These are phyloP conservation scores for Sebastes itinus DNA, from an alignment of 2,797 vertebrate genomes.

Conservation along the genomic window DNA sequence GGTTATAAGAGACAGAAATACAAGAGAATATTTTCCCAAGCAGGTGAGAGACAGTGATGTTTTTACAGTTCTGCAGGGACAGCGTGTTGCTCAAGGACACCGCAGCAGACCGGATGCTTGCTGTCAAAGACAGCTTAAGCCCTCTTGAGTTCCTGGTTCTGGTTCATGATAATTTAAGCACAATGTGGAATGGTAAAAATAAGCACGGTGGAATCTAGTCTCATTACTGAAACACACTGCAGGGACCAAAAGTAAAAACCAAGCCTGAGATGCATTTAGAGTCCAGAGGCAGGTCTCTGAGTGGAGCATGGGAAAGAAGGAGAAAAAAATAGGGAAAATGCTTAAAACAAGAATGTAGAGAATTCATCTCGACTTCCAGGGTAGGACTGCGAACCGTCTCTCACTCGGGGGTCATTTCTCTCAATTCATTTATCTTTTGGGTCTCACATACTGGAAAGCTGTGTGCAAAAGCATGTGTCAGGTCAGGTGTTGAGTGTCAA, in stretches of 20 bases:
- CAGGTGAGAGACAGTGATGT: background rate
- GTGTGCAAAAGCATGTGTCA: background rate
- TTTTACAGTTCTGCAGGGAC: slow-evolving; percentile 8
- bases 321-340: background rate
- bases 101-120: slow-evolving; percentile 2
- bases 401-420: background rate
- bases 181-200: background rate
- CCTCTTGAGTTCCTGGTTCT: slow-evolving; percentile 10
- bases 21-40: background rate
- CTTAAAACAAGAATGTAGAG: background rate
- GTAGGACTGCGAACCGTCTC: background rate
- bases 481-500: slow-evolving; percentile 67
- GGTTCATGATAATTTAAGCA: slow-evolving; percentile 1
- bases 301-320: background rate
- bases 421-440: background rate
- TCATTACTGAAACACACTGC: slow-evolving; percentile 5
- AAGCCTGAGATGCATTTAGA: background rate
- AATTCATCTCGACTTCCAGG: background rate
- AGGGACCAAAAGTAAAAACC: background rate
- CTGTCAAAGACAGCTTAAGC: background rate
- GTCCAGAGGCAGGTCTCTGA: background rate
- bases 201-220: background rate
- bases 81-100: slow-evolving; percentile 19
- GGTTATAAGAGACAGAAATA: background rate
- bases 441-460: background rate